phyloP scores from a whole-genome alignment of 2,113 vertebrate species.

The Phyllopteryx taeniolatus region DNA sequence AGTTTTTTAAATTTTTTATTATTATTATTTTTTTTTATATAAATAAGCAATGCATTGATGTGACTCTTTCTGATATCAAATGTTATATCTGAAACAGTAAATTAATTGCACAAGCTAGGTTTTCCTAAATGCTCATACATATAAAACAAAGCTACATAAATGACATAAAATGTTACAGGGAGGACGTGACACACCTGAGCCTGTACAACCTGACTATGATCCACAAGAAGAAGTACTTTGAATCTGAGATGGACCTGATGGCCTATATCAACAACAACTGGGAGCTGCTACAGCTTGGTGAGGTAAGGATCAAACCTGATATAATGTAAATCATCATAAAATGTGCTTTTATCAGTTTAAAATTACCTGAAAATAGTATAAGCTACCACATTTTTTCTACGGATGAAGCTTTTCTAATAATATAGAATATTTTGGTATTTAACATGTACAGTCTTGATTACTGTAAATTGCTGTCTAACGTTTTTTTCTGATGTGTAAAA shows the following conservation, averaged over 20 bases:
- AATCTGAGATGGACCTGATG: constrained; percentile 96
- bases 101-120: no score
- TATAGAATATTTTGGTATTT: not conserved
- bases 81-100: no score
- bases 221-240: constrained; percentile 99
- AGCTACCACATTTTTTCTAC: no score
- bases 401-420: not conserved
- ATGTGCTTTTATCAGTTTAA: not conserved
- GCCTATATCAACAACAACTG: constrained; percentile 96
- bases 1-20: no score
- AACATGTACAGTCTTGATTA: not conserved
- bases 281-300: constrained; percentile 91
- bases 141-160: not conserved
- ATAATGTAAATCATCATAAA: not conserved
- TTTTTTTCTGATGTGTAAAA: no score
- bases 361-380: not conserved
- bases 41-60: not conserved
- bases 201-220: constrained; percentile 98
- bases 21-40: not conserved
- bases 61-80: no score
- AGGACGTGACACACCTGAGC: constrained; percentile 94
- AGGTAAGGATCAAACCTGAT: constrained; percentile 69
- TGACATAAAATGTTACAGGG: constrained; percentile 72
- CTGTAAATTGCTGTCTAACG: no score
- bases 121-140: not conserved